phyloP scores from a whole-genome alignment of 1,140 invertebrate genomes.

The Teleopsis dalmanni region DNA sequence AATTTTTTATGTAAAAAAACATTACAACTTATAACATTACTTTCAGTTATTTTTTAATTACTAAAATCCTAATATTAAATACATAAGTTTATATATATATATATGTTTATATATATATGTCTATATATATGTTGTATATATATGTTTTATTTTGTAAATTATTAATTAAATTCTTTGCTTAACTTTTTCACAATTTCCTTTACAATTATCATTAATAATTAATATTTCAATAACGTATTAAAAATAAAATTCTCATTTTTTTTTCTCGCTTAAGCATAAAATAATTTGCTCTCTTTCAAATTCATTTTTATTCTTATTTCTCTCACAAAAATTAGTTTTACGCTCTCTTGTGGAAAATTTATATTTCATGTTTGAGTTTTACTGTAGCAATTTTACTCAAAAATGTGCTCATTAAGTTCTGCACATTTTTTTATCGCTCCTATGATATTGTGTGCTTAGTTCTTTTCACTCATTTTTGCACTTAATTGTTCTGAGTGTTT shows the following conservation, averaged over 20 bases:
- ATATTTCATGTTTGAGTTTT: too few species aligned
- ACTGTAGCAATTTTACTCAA: too few species aligned
- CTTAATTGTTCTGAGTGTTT: too few species aligned
- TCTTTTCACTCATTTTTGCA: too few species aligned
- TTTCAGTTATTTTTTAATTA: neutral
- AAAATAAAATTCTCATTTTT: neutral
- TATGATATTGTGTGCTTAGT: too few species aligned
- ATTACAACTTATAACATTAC: neutral
- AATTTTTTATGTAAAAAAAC: too few species aligned
- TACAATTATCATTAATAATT: neutral
- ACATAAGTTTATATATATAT: neutral
- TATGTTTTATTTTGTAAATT: neutral
- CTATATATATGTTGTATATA: neutral
- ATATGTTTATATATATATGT: neutral
- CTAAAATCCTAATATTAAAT: neutral
- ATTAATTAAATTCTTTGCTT: neutral
- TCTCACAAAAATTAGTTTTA: neutral
- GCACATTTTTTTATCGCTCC: too few species aligned
- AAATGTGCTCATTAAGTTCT: too few species aligned
- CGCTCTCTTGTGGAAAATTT: neutral
- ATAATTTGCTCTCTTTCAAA: constrained; percentile 9
- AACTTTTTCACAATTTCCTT: neutral
- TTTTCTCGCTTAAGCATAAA: neutral
- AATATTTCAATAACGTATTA: neutral
- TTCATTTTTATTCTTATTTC: constrained; percentile 6